Evolutionary conservation across 2,888 invertebrate genomes (phyloP).

Genomic region (Drosophila gaucha): DNA sequence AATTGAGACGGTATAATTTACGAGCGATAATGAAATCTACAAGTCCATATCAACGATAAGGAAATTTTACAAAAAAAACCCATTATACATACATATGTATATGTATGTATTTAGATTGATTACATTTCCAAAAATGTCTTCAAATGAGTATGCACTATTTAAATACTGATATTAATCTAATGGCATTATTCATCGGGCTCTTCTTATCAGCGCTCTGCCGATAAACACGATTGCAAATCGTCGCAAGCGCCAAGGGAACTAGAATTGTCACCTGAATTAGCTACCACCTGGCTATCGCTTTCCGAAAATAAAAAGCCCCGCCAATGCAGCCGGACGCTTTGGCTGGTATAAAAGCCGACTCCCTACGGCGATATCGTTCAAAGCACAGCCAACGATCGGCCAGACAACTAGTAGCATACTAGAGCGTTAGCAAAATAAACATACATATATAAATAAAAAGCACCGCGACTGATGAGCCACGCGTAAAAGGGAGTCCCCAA

Average conservation of each 20-base stretch:
- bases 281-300: constrained; percentile 21
- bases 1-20: constrained; percentile 39
- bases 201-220: constrained; percentile 43
- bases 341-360: constrained; percentile 61
- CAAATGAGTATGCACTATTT: neutral
- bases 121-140: constrained; percentile 11
- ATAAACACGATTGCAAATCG: constrained; percentile 16
- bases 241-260: constrained; percentile 13
- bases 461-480: constrained; percentile 20
- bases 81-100: neutral
- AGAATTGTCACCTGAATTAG: constrained; percentile 22
- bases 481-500: constrained; percentile 53
- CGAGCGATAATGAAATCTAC: constrained; percentile 33
- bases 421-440: neutral
- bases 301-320: constrained; percentile 60
- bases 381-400: constrained; percentile 33
- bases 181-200: constrained; percentile 41
- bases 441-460: constrained; percentile 25
- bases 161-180: constrained; percentile 12
- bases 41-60: constrained; percentile 59
- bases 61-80: constrained; percentile 24
- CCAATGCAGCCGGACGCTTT: neutral
- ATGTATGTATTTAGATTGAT: no score
- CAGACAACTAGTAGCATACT: constrained; percentile 33
- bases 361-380: constrained; percentile 48